These are phyloP conservation scores for Colletes gigas DNA, from an alignment of 1,140 invertebrate species.

Conservation along the genomic window DNA sequence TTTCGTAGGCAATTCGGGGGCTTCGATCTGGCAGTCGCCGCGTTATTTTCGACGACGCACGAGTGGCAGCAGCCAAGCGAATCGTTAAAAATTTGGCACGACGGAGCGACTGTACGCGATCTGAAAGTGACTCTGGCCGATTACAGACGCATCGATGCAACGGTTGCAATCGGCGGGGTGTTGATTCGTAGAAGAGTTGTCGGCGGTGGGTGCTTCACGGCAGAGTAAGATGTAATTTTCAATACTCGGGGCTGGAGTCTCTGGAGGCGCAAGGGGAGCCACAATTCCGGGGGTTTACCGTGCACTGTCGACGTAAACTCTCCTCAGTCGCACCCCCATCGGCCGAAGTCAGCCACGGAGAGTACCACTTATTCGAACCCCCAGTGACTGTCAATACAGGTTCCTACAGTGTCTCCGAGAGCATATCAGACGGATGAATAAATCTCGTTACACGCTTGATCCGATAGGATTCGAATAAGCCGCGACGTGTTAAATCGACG, in stretches of 20 bases:
- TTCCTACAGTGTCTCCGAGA: slow-evolving; percentile 53
- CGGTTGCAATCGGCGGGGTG: slow-evolving; percentile 37
- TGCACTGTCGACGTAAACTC: slow-evolving; percentile 79
- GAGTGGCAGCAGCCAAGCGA: no score
- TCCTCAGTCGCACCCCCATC: slow-evolving; percentile 75
- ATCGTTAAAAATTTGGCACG: no score
- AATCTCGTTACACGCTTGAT: slow-evolving; percentile 53
- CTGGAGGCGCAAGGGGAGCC: slow-evolving; percentile 74
- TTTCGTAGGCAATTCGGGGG: no score
- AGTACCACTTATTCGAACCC: slow-evolving; percentile 73
- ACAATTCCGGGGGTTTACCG: slow-evolving; percentile 79
- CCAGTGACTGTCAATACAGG: slow-evolving; percentile 70
- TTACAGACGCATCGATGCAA: slow-evolving; percentile 68
- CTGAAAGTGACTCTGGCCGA: slow-evolving; percentile 58
- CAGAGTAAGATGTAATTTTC: slow-evolving; percentile 80
- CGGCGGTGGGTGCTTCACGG: slow-evolving; percentile 54
- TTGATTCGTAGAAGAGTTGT: slow-evolving; percentile 51
- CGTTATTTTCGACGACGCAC: no score
- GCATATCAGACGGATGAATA: slow-evolving; percentile 58
- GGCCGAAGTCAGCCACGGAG: slow-evolving; percentile 71
- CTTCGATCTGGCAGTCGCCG: no score
- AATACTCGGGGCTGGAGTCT: slow-evolving; percentile 74
- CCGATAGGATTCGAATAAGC: slow-evolving; percentile 46
- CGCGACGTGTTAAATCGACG: slow-evolving; percentile 28
- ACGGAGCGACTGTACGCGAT: slow-evolving; percentile 6